Evolutionary conservation across 2,113 vertebrate genomes (phyloP), one percentile per base, ranked within the genome.

Genomic region (Uria lomvia): DNA sequence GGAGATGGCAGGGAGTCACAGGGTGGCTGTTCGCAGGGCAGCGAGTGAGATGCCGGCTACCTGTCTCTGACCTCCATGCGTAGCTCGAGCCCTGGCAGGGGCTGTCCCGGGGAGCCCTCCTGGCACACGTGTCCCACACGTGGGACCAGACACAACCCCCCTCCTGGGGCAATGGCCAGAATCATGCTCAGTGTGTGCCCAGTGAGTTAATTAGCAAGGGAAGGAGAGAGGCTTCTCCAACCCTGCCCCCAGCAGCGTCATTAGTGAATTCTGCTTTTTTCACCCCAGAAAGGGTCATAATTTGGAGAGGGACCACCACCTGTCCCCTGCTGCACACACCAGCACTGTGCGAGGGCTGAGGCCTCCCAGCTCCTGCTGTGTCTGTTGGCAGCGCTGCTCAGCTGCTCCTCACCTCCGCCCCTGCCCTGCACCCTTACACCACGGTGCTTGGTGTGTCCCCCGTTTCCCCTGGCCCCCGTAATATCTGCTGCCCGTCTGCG

Each of bases 321-420:
- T 1, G 0, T 60, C 9, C 66, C 15, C 40, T 65, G 36, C 27
- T 0, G 0, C 71, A 30, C 7, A 30, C 72, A 15, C 21, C 78
- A 85, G 32, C 0, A 1, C 40, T 15, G 22, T n/a, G 27, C 1
- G 2, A 86, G 29, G 26, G 32, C 72, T 49, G 40, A 83, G 67
- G 36, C 21, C 14, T 32, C 56, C 72, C 4, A 3, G 38, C 29
- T 76, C 58, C 62, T 75, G 56, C 66, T 55, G 0, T 22, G 60
- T 91, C 58, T 1, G 9, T 12, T 2, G 2, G 65, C 62, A 68
- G 40, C 50, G 12, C 30, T 66, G 45, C 45, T 68, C 27, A 58
- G 36, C 8, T 29, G 56, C 60, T 75, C n/a, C 22, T 76, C 36
- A 20, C 40, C 67, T 67, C 83, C 60, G 29, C n/a, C 40, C 27